Percentiles rank a stretch among this genome's conserved stretches.
Evolutionary conservation across 2,888 invertebrate genomes (phyloP).

Genomic region (Hypsopygia costalis): DNA sequence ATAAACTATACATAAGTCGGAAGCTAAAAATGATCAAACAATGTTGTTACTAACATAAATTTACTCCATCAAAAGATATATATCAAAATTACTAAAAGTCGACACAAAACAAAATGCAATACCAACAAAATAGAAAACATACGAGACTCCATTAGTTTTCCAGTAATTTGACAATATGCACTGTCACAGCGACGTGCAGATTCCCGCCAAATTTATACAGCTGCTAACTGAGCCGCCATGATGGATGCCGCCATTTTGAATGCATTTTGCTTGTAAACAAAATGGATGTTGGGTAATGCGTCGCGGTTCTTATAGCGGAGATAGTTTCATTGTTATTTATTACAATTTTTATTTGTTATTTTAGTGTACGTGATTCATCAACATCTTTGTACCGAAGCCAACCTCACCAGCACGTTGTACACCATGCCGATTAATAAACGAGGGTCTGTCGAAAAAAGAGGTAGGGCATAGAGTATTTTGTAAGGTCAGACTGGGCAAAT

Average conservation of each 20-base stretch:
- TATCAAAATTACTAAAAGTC: no score
- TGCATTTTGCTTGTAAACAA: slow-evolving; percentile 33
- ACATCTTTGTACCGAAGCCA: no score
- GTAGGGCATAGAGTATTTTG: no score
- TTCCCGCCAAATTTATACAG: slow-evolving; percentile 22
- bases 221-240: slow-evolving; percentile 33
- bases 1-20: no score
- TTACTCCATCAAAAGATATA: no score
- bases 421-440: no score
- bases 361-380: no score
- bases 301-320: slow-evolving; percentile 18
- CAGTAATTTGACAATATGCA: slow-evolving; percentile 29
- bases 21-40: no score
- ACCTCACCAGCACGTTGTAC: no score
- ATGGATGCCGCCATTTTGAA: slow-evolving; percentile 43
- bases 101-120: slow-evolving; percentile 9
- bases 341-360: slow-evolving; percentile 12
- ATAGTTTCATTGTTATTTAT: slow-evolving; percentile 13
- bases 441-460: no score
- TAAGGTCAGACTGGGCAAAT: no score
- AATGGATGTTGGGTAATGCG: slow-evolving; percentile 26
- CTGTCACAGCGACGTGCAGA: slow-evolving; percentile 8
- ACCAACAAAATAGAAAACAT: slow-evolving; percentile 19
- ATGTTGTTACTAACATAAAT: no score
- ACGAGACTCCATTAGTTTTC: slow-evolving; percentile 26